Percentiles rank a stretch among this genome's conserved stretches.
Evolutionary conservation across 1,140 invertebrate genomes (phyloP).

Genomic region (Pteromalus puparum): DNA sequence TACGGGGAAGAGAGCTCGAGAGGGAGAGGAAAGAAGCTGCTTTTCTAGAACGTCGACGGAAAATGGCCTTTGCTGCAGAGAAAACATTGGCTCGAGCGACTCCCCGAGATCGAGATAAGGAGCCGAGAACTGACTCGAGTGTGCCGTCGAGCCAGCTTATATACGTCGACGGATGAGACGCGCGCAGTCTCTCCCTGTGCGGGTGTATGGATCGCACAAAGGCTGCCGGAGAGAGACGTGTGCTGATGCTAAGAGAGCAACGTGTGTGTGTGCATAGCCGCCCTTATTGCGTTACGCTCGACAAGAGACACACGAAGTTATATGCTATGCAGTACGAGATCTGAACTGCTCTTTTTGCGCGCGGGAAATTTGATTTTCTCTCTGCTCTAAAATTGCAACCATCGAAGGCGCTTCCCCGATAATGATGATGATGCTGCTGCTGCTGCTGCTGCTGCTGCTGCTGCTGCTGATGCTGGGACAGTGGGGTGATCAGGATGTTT

Average conservation of each 20-base stretch:
- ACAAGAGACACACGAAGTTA: background rate
- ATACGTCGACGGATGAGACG: background rate
- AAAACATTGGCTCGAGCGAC: conserved; percentile 32
- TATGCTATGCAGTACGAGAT: background rate
- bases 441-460: conserved; percentile 2
- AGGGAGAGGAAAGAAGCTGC: background rate
- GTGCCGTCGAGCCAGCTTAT: conserved; percentile 51
- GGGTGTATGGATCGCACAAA: conserved; percentile 7
- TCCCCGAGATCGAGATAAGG: conserved; percentile 63
- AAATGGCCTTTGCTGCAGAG: conserved; percentile 52
- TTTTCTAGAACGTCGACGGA: conserved; percentile 53
- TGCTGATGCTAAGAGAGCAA: background rate
- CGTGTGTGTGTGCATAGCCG: background rate
- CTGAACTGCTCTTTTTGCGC: background rate
- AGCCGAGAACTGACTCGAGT: conserved; percentile 55
- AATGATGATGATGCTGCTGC: background rate
- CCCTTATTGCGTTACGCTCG: conserved; percentile 5
- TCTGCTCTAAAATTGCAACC: background rate
- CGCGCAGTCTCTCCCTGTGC: background rate
- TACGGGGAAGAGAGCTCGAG: background rate
- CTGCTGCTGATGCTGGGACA: background rate
- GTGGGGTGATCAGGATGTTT: background rate
- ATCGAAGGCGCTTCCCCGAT: background rate
- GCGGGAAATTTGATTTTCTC: background rate
- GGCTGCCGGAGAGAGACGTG: background rate